phyloP scores from a whole-genome alignment of 2,797 vertebrate genomes.

The Pseudocheirus occidentalis region DNA sequence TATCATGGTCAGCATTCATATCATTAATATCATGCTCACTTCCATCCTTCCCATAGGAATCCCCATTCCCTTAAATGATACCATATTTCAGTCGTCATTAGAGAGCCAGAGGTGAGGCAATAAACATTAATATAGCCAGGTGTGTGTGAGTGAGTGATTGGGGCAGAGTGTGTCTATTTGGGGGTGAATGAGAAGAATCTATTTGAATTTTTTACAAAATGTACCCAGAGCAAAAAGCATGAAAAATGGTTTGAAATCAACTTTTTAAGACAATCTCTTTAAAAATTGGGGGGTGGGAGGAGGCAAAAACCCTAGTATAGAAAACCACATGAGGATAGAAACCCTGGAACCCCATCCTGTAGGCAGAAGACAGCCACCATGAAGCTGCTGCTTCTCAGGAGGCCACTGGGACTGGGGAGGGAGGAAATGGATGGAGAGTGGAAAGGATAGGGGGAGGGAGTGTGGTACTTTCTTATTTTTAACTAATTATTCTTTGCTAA shows the following conservation, averaged over 20 bases:
- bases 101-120: not conserved
- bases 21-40: not conserved
- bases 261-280: not conserved
- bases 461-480: not conserved
- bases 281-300: not conserved
- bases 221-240: not conserved
- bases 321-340: not conserved
- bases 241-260: not conserved
- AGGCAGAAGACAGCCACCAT: not conserved
- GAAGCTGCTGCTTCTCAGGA: not conserved
- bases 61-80: not conserved
- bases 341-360: not conserved
- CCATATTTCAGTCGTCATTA: not conserved
- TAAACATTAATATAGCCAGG: not conserved
- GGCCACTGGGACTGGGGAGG: not conserved
- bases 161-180: not conserved
- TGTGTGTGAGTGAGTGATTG: not conserved
- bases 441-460: not conserved
- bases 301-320: not conserved
- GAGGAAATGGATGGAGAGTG: not conserved
- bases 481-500: not conserved
- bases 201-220: not conserved
- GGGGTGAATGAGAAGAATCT: not conserved
- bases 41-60: not conserved
- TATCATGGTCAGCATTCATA: not conserved